Evolutionary conservation across 2,888 invertebrate genomes (phyloP), one percentile per base, ranked within the genome.

Genomic region (Conus canariensis): DNA sequence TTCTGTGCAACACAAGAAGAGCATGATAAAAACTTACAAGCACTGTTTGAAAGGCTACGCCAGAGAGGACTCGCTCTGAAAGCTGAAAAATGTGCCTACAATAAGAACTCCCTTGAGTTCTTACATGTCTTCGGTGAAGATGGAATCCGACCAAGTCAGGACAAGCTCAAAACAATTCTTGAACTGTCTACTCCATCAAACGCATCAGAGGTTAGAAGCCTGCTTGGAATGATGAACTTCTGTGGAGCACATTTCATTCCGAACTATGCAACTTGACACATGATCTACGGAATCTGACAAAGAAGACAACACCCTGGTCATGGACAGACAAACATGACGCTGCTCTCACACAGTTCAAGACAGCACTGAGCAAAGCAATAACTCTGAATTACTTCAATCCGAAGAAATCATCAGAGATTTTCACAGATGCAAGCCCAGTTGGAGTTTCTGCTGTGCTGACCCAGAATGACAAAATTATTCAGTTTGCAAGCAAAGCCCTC

Each of bases 371-470:
- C 80, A 67, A 74, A 30, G 30, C 30, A 30, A 30, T 30, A 30
- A 30, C 30, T 30, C 30, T 30, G 30, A n/a, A n/a, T n/a, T n/a
- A n/a, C n/a, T n/a, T n/a, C n/a, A n/a, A n/a, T n/a, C n/a, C n/a
- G n/a, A n/a, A n/a, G n/a, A 30, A 82, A 77, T 60, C 59, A 16
- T 91, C 89, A n/a, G 80, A 89, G 22, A 80, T 92, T 58, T 89
- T 87, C 59, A 89, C 87, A 3, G 92, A 90, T 67, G 93, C 82
- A 19, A 91, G 91, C 80, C 91, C 90, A 70, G 90, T 91, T 45
- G 90, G 91, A 22, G 30, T 91, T n/a, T 85, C 85, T 12, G 90
- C 89, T n/a, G 85, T 89, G 6, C 90, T 90, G n/a, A 88, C 74
- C 7, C 91, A 90, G 56, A 74, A 59, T 60, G 77, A 59, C 85